Evolutionary conservation across 2,113 vertebrate genomes (phyloP).

Genomic region (Perca schrenkii): DNA sequence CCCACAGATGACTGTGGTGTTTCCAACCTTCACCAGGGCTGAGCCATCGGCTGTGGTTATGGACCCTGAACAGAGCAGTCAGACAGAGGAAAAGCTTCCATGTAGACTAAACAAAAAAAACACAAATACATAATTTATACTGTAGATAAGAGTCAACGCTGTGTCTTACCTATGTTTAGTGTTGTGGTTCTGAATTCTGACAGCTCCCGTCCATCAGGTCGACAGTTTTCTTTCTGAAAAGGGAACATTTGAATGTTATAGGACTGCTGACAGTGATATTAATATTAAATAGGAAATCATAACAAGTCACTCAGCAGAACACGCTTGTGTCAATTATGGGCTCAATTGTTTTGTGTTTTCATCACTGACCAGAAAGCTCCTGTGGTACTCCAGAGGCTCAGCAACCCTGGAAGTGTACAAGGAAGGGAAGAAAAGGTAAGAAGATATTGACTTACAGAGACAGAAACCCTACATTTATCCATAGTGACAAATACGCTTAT

Average conservation of each 20-base stretch:
- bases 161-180: slow-evolving; percentile 92
- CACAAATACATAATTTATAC: not conserved
- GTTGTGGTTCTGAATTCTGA: slow-evolving; percentile 95
- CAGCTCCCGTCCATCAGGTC: slow-evolving; percentile 94
- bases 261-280: not conserved
- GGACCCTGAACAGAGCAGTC: slow-evolving; percentile 85
- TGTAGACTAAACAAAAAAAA: not conserved
- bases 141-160: rapidly evolving
- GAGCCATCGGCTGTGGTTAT: slow-evolving; percentile 96
- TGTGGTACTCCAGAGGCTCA: slow-evolving; percentile 95
- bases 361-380: slow-evolving; percentile 93
- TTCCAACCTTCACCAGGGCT: slow-evolving; percentile 95
- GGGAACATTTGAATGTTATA: not conserved
- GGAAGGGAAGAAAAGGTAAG: not conserved
- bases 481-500: not conserved
- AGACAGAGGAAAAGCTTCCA: not conserved
- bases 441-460: not conserved
- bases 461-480: not conserved
- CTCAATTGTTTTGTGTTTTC: not conserved
- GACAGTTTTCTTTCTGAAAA: slow-evolving; percentile 95
- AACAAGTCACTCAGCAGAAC: not conserved
- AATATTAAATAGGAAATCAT: not conserved
- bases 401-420: slow-evolving; percentile 85
- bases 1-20: slow-evolving; percentile 95
- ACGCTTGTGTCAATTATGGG: no score